Conservation (phyloP, 2,113 vertebrate genomes). For the Nothocercus julius region DNA sequence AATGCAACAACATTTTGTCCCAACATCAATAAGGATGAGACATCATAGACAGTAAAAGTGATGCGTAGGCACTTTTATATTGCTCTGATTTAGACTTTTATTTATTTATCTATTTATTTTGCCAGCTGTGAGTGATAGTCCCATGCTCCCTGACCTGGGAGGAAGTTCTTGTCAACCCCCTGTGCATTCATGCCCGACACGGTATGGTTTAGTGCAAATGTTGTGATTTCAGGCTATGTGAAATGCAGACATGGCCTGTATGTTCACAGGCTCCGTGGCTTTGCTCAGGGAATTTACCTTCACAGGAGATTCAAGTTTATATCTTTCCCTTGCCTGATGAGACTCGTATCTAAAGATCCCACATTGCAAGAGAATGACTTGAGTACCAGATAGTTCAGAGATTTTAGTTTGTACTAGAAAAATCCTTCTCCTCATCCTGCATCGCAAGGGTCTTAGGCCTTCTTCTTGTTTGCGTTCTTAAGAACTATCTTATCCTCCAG, state of each 20-base stretch:
- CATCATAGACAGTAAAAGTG: not conserved
- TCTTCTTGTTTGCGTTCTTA: not conserved
- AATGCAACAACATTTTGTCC: not conserved
- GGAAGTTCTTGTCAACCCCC: not conserved
- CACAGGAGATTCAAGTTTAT: not conserved
- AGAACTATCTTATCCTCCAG: not conserved
- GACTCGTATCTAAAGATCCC: not conserved
- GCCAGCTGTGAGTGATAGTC: not conserved
- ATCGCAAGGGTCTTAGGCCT: not conserved
- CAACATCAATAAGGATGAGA: not conserved
- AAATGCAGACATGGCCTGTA: not conserved
- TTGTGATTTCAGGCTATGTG: not conserved
- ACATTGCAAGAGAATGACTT: not conserved
- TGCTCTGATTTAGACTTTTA: not conserved
- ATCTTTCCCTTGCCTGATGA: not conserved
- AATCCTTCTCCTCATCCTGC: not conserved
- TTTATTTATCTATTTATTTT: not conserved
- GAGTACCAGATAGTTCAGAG: not conserved
- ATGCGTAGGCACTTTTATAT: not conserved
- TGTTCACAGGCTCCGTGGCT: not conserved
- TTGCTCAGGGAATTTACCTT: not conserved
- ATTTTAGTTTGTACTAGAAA: not conserved
- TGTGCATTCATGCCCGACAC: not conserved
- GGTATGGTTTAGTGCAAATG: not conserved
- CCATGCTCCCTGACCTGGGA: not conserved